Conservation (phyloP, 2,888 invertebrate species). For the Melinaea marsaeus region DNA sequence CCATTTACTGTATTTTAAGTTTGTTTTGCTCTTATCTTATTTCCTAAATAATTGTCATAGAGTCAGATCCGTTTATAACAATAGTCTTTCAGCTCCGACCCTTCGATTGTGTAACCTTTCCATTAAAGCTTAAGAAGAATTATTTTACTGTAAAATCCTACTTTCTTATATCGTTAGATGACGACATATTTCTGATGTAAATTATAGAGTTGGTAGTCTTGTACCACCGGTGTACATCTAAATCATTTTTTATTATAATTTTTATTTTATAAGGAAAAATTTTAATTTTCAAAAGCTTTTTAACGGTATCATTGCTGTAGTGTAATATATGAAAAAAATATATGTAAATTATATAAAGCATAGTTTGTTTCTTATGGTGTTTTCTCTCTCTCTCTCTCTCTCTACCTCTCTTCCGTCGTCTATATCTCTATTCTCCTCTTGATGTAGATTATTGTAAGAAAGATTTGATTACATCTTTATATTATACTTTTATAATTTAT, state of each 20-base stretch:
- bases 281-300: too few species aligned
- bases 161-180: neutral
- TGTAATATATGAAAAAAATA: too few species aligned
- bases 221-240: too few species aligned
- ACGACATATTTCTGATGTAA: neutral
- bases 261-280: too few species aligned
- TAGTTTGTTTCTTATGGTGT: neutral
- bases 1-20: neutral
- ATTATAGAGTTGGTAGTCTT: neutral
- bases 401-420: too few species aligned
- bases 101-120: neutral
- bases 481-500: too few species aligned
- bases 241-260: too few species aligned
- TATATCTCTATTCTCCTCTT: too few species aligned
- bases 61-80: constrained; percentile 3
- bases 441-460: too few species aligned
- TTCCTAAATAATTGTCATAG: neutral
- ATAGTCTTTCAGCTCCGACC: neutral
- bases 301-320: too few species aligned
- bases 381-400: neutral
- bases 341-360: too few species aligned
- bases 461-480: too few species aligned
- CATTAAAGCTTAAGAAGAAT: neutral
- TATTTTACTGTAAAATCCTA: neutral
- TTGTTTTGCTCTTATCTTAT: neutral